Percentiles rank a stretch among this genome's conserved stretches.
Evolutionary conservation across 1,140 invertebrate species (phyloP).

Genomic region (Thaumatotibia leucotreta): DNA sequence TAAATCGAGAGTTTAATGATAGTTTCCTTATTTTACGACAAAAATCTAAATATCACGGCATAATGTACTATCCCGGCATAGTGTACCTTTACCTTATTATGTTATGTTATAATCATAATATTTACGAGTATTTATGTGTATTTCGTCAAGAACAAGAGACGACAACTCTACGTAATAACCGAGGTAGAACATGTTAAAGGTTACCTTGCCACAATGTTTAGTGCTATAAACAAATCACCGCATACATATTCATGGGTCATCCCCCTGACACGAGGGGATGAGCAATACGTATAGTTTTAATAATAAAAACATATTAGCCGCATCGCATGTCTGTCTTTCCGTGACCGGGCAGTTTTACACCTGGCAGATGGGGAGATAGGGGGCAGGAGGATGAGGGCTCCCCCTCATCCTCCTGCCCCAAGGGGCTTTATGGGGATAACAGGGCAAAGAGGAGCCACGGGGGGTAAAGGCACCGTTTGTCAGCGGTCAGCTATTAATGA

Average conservation of each 20-base stretch:
- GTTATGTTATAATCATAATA: too few relatives aligned
- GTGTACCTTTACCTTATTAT: too few relatives aligned
- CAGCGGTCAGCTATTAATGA: slow-evolving; percentile 70
- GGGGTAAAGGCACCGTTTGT: slow-evolving; percentile 58
- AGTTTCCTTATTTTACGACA: too few relatives aligned
- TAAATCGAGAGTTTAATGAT: too few relatives aligned
- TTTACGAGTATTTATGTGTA: too few relatives aligned
- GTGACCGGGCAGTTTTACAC: slow-evolving; percentile 74
- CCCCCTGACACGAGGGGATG: slow-evolving; percentile 48
- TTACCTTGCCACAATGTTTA: slow-evolving; percentile 23
- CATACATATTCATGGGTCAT: slow-evolving; percentile 65
- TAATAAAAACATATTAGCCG: slow-evolving; percentile 74
- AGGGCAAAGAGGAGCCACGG: slow-evolving; percentile 45
- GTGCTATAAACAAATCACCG: slow-evolving; percentile 61
- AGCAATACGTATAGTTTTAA: slow-evolving; percentile 62
- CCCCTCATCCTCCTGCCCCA: too few relatives aligned
- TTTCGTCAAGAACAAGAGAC: too few relatives aligned
- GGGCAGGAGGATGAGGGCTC: slow-evolving; percentile 24
- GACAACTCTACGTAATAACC: too few relatives aligned
- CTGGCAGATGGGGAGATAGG: slow-evolving; percentile 56
- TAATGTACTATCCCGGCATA: too few relatives aligned
- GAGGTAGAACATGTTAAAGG: too few relatives aligned
- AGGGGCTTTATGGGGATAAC: slow-evolving; percentile 48
- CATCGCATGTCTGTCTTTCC: slow-evolving; percentile 72
- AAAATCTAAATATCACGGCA: too few relatives aligned